These are phyloP conservation scores for Lepus europaeus DNA, from an alignment of 2,113 vertebrate species.

Conservation along the genomic window DNA sequence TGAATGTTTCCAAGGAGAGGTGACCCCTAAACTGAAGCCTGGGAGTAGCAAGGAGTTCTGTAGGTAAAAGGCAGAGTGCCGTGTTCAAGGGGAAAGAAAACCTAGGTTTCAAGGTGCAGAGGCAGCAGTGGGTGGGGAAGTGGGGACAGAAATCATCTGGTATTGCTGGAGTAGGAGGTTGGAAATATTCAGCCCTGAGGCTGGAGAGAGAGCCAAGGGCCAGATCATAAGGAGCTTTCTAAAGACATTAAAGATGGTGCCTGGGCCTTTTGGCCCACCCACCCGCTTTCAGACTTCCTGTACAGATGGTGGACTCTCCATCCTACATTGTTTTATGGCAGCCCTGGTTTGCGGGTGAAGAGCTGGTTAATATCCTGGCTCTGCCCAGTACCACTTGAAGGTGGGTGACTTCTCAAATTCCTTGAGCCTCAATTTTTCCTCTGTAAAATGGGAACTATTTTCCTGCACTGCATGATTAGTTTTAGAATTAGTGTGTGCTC, in stretches of 20 bases:
- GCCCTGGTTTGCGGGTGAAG: neutral
- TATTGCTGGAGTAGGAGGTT: neutral
- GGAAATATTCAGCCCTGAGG: neutral
- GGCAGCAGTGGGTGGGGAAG: neutral
- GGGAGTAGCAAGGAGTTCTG: neutral
- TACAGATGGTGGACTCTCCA: neutral
- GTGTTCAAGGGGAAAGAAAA: neutral
- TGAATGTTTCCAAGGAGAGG: conserved; percentile 13
- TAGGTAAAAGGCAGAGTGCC: neutral
- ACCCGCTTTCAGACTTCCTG: neutral
- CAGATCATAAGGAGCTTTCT: neutral
- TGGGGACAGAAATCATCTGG: neutral
- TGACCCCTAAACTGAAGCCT: neutral
- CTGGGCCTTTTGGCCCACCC: neutral
- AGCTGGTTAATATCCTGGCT: neutral
- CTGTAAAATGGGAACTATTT: neutral
- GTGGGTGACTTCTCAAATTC: neutral
- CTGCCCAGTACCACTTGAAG: neutral
- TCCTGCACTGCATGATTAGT: neutral
- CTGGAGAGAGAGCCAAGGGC: neutral
- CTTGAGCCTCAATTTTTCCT: neutral
- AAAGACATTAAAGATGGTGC: neutral
- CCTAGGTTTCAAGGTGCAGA: too few species aligned
- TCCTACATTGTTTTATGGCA: neutral
- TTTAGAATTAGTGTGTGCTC: neutral